Percentiles rank a stretch among this genome's conserved stretches.
Conservation (phyloP, 2,797 vertebrate genomes). For the Argyrosomus regius region DNA sequence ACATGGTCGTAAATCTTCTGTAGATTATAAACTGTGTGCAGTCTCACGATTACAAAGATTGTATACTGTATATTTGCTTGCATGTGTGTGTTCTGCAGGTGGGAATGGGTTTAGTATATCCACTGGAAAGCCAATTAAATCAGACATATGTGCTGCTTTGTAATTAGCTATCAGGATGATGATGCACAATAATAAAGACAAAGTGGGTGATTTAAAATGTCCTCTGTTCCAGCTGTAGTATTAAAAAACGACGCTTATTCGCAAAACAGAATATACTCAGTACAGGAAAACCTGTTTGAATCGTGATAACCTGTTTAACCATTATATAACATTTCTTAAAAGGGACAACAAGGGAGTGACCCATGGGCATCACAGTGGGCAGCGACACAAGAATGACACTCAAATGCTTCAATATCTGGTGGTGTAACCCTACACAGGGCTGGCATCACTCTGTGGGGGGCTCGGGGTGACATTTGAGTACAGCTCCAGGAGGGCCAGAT, state of each 20-base stretch:
- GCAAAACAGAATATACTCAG: background rate
- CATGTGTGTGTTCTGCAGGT: background rate
- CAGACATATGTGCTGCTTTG: background rate
- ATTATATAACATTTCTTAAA: constrained; percentile 24
- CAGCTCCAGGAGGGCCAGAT: constrained; percentile 77
- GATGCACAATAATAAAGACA: constrained; percentile 14
- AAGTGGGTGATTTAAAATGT: background rate
- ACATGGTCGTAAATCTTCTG: background rate
- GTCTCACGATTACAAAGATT: background rate
- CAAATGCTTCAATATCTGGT: constrained; percentile 50
- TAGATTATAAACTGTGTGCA: background rate
- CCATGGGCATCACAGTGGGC: constrained; percentile 55
- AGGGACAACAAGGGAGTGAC: constrained; percentile 5
- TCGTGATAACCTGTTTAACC: constrained; percentile 5
- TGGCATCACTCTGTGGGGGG: constrained; percentile 58
- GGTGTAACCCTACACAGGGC: constrained; percentile 55
- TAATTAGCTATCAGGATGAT: constrained; percentile 28
- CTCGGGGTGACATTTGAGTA: constrained; percentile 78
- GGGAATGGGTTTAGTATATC: background rate
- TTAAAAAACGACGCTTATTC: background rate
- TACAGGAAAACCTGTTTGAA: background rate
- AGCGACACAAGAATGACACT: constrained; percentile 53
- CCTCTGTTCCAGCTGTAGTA: background rate
- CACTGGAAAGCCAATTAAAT: constrained; percentile 6
- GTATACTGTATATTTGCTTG: background rate